Base-by-base conservation (phyloP, 2,888 invertebrate species). In the Tryphoninae sp. region DNA sequence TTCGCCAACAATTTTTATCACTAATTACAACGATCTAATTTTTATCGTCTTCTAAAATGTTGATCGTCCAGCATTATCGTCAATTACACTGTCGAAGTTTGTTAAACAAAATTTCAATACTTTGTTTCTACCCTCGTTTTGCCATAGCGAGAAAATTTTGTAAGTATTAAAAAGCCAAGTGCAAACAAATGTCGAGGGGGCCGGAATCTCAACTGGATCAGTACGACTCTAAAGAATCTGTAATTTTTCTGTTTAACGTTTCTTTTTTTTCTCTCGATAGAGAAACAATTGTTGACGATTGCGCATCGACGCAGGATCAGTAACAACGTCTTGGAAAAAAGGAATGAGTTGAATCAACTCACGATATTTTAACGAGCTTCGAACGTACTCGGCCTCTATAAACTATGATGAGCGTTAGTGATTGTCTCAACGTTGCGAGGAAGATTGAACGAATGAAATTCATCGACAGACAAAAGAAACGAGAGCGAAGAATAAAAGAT, bases 361-460 rank as follows among this genome's bases (percentile, higher is more conserved):
- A 3, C 2, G n/a, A 73, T 13, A 62, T 58, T 13, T 67, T 22
- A 75, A 69, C 26, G n/a, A 42, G 22, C n/a, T 61, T 72, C 26
- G 23, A 61, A 11, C 13, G 13, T 61, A 33, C 13, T 61, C 11
- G 11, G 61, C 13, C 7, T 61, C n/a, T 7, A 22, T 11, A 2
- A 58, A 61, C 8, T 23, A 79, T 78, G 72, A 67, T 78, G 67
- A 74, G 74, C 74, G 42, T 53, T 45, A 2, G 3, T 13, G 45
- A 26, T 13, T 59, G 33, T 61, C 2, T 23, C 33, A 11, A 4
- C 11, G 59, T 11, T 22, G n/a, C 26, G 33, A 45, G 2, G 9
- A 26, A 42, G 23, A 72, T 11, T 11, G 33, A 51, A n/a, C 26
- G 55, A 45, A 77, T 13, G 22, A 71, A 62, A 16, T 49, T 19